Conservation (phyloP, 2,797 vertebrate genomes). For the Alauda arvensis region DNA sequence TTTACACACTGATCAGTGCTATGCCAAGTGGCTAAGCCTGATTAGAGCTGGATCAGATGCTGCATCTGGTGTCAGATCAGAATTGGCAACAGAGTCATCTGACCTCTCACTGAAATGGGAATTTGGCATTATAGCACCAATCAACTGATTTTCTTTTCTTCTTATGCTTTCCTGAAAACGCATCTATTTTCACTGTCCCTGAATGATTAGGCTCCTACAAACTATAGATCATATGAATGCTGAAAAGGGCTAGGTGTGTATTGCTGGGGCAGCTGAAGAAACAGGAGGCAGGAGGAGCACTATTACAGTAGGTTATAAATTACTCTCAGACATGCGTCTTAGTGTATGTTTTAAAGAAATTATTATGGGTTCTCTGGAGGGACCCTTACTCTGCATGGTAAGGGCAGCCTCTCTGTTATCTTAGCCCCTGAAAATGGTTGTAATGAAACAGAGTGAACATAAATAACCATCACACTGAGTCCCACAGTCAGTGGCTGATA, state of each 20-base stretch:
- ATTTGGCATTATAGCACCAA: background rate
- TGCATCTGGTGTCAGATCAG: background rate
- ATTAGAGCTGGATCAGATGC: constrained; percentile 18
- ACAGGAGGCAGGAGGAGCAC: background rate
- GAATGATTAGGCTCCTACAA: background rate
- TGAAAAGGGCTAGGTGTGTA: background rate
- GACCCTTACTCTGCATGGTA: background rate
- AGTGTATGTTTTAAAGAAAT: background rate
- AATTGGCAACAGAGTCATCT: background rate
- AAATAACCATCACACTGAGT: background rate
- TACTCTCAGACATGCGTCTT: background rate
- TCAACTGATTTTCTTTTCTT: background rate
- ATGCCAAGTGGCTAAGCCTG: constrained; percentile 8
- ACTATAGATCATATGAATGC: background rate
- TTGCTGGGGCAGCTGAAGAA: background rate
- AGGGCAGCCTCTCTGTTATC: background rate
- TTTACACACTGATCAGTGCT: background rate
- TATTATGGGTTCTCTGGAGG: background rate
- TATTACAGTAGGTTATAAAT: background rate
- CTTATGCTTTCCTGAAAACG: background rate
- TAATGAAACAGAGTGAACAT: background rate
- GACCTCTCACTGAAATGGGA: background rate
- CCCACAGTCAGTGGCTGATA: background rate
- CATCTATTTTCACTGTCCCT: background rate
- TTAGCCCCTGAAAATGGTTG: background rate